Evolutionary conservation across 1,140 invertebrate species (phyloP).

Genomic region (Leptinotarsa lineolata): DNA sequence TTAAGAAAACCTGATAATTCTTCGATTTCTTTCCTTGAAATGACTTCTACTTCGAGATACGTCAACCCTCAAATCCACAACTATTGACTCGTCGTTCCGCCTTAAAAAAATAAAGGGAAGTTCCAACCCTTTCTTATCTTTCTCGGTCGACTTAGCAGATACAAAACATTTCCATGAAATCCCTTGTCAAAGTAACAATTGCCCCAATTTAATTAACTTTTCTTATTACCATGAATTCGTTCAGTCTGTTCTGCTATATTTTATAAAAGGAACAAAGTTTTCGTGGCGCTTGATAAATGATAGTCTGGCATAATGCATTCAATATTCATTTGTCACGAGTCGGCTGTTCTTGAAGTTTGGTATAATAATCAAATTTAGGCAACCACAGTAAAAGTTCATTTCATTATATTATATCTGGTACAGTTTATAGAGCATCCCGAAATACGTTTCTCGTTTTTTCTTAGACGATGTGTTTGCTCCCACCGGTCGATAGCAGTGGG

Average conservation of each 20-base stretch:
- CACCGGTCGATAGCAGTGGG: no score
- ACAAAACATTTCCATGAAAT: constrained; percentile 17
- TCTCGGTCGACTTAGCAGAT: constrained; percentile 7
- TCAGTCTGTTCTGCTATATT: not conserved
- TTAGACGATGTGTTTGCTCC: no score
- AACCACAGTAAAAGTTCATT: constrained; percentile 17
- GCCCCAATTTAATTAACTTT: constrained; percentile 21
- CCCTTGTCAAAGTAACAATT: constrained; percentile 19
- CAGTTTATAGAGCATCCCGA: no score
- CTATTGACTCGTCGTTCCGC: no score
- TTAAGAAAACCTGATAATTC: no score
- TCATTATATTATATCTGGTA: not conserved
- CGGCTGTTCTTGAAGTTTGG: constrained; percentile 36
- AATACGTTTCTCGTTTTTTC: no score
- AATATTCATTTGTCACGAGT: constrained; percentile 44
- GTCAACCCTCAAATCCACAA: not conserved
- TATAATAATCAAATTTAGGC: constrained; percentile 11
- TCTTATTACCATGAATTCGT: constrained; percentile 14
- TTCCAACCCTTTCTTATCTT: not conserved
- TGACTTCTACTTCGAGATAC: not conserved
- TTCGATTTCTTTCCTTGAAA: no score
- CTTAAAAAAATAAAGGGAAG: not conserved
- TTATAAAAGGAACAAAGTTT: constrained; percentile 21
- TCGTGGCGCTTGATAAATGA: constrained; percentile 26
- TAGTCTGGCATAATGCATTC: constrained; percentile 40